Evolutionary conservation across 2,888 invertebrate genomes (phyloP).

Genomic region (Heliconius ethilla): DNA sequence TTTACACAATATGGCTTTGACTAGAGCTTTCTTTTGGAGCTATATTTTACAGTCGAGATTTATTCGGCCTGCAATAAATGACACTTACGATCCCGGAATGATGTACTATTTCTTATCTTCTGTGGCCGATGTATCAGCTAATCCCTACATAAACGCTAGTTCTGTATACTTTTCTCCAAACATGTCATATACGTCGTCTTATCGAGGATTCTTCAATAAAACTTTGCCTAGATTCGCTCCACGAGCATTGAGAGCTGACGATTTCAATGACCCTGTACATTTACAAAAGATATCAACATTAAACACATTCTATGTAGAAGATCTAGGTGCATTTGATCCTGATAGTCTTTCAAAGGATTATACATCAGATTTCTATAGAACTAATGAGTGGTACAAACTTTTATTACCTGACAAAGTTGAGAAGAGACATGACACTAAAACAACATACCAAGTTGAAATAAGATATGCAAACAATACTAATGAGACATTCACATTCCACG

Average conservation of each 20-base stretch:
- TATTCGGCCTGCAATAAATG: conserved; percentile 93
- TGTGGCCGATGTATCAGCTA: conserved; percentile 96
- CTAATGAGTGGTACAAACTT: conserved; percentile 95
- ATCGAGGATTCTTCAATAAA: conserved; percentile 97
- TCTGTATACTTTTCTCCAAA: conserved; percentile 97
- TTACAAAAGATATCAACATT: conserved; percentile 95
- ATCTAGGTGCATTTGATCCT: conserved; percentile 91
- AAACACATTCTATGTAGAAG: conserved; percentile 93
- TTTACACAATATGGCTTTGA: conserved; percentile 97
- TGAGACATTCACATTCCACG: conserved; percentile 97
- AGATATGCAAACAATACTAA: conserved; percentile 96
- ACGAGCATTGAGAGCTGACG: conserved; percentile 93
- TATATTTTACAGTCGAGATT: conserved; percentile 95
- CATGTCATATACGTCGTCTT: conserved; percentile 96
- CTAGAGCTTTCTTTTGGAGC: conserved; percentile 97
- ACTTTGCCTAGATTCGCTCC: conserved; percentile 97
- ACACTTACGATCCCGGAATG: conserved; percentile 98
- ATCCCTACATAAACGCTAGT: conserved; percentile 95
- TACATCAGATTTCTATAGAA: conserved; percentile 93
- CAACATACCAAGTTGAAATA: conserved; percentile 96
- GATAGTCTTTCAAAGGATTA: conserved; percentile 93
- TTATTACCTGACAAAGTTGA: conserved; percentile 95
- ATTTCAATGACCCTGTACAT: conserved; percentile 98
- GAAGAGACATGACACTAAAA: conserved; percentile 93
- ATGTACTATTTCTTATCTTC: conserved; percentile 98